phyloP scores from a whole-genome alignment of 2,113 vertebrate species.

The Diglossa brunneiventris region DNA sequence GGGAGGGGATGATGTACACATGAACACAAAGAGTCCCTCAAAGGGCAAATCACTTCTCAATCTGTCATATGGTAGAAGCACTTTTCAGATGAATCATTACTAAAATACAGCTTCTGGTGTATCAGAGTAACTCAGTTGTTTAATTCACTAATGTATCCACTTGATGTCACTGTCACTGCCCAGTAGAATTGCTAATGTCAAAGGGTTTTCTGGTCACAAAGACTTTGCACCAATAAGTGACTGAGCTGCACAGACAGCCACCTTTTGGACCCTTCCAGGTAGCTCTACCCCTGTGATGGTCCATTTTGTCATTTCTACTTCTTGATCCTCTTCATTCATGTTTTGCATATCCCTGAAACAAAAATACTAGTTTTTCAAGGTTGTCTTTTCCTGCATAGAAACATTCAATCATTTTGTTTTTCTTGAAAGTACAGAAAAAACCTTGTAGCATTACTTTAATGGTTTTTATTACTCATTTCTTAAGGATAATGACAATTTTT shows the following conservation, averaged over 20 bases:
- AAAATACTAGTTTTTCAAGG: background rate
- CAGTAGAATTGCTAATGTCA: conserved; percentile 34
- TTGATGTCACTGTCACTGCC: conserved; percentile 70
- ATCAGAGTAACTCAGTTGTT: background rate
- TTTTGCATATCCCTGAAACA: background rate
- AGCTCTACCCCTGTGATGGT: background rate
- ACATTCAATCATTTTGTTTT: background rate
- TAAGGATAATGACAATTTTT: background rate
- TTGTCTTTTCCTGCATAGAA: background rate
- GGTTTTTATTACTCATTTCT: background rate
- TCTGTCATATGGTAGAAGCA: background rate
- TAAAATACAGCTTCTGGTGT: background rate
- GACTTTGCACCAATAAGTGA: background rate
- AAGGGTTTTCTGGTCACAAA: conserved; percentile 29
- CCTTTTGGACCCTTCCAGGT: background rate
- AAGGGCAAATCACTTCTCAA: background rate
- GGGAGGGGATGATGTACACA: background rate
- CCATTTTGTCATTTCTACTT: background rate
- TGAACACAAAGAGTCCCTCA: background rate
- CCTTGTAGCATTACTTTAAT: background rate
- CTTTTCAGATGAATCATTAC: background rate
- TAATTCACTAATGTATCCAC: conserved; percentile 61
- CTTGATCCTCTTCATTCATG: background rate
- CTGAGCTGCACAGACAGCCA: background rate
- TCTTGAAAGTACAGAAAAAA: background rate